These are phyloP conservation scores for Darevskia mixta DNA, from an alignment of 2,797 vertebrate species.

Conservation along the genomic window DNA sequence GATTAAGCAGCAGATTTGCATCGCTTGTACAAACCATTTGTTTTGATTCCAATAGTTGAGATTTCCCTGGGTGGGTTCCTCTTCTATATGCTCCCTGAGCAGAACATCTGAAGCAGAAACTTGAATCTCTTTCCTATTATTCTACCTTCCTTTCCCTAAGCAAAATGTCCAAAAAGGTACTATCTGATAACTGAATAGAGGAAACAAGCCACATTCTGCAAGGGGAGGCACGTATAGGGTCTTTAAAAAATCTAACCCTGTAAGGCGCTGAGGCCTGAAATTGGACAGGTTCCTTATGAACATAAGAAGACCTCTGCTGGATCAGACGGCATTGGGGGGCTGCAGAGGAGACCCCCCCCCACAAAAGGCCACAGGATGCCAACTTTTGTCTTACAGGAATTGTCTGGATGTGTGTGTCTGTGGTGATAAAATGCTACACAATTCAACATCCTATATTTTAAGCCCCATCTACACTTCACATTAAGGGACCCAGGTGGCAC, in stretches of 20 bases:
- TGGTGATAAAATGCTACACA: neutral
- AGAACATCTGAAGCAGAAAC: neutral
- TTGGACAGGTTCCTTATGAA: no score
- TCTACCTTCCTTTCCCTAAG: neutral
- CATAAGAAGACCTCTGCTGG: no score
- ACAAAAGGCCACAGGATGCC: no score
- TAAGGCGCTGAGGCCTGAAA: no score
- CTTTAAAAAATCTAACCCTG: neutral
- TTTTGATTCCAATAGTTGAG: neutral
- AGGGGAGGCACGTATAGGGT: no score
- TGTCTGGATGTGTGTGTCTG: neutral
- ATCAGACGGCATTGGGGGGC: no score
- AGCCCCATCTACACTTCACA: no score
- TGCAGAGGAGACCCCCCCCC: no score
- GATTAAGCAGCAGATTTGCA: conserved; percentile 9
- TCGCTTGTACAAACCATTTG: neutral
- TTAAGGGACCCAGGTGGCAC: no score
- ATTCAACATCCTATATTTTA: neutral
- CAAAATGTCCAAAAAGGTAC: neutral
- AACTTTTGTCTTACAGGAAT: neutral
- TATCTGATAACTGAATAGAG: neutral
- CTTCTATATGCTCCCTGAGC: neutral
- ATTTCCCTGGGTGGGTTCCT: neutral
- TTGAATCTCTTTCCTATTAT: neutral
- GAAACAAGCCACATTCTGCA: neutral